A percentile compares a stretch with the other conserved stretches of the same genome.
Evolutionary conservation across 2,113 vertebrate species (phyloP).

Genomic region (Zosterops pallidus): DNA sequence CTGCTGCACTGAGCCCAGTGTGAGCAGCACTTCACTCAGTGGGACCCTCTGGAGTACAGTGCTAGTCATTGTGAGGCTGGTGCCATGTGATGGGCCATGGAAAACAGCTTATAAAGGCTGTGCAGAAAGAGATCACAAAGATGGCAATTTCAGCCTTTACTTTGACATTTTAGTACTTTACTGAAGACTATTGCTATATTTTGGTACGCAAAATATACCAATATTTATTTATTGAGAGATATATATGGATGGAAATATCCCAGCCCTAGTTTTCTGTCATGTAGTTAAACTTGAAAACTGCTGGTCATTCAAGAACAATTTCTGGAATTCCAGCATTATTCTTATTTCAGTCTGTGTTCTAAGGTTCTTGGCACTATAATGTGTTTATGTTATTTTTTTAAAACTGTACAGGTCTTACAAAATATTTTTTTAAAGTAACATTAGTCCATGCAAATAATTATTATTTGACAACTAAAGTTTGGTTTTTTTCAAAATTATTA

Average conservation of each 20-base stretch:
- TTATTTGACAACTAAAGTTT: neutral
- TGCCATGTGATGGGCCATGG: neutral
- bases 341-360: neutral
- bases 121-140: neutral
- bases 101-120: neutral
- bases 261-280: neutral
- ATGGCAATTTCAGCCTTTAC: neutral
- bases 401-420: neutral
- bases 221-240: neutral
- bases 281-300: neutral
- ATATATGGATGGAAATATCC: neutral
- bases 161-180: neutral
- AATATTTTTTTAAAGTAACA: neutral
- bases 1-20: neutral
- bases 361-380: neutral
- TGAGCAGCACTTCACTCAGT: neutral
- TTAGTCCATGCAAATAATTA: neutral
- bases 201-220: neutral
- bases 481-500: neutral
- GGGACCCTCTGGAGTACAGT: neutral
- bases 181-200: neutral
- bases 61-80: neutral
- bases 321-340: neutral
- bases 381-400: neutral
- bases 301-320: neutral